phyloP scores from a whole-genome alignment of 2,888 invertebrate species.

The Amiota mariae region DNA sequence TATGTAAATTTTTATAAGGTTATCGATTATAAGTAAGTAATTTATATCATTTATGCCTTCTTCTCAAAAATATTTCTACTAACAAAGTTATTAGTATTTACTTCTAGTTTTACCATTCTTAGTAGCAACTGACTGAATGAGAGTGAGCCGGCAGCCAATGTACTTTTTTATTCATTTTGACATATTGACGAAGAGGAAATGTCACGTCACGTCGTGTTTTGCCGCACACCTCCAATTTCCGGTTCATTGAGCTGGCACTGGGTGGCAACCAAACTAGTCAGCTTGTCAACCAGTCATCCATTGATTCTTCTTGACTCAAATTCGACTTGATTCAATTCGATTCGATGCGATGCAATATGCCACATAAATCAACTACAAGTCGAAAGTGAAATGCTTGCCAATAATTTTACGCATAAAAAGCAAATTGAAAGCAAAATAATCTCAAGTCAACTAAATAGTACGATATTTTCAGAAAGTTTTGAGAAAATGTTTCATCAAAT shows the following conservation, averaged over 20 bases:
- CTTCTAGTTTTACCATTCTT: not conserved
- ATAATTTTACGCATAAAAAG: too few species aligned
- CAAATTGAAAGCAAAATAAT: too few species aligned
- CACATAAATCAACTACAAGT: not conserved
- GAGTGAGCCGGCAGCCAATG: not conserved
- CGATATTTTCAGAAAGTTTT: too few species aligned
- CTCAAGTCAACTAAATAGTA: too few species aligned
- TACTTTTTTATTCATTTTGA: slow-evolving; percentile 61
- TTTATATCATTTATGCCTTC: too few species aligned
- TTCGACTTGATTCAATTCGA: not conserved
- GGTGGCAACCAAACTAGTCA: slow-evolving; percentile 33
- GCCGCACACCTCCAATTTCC: slow-evolving; percentile 74
- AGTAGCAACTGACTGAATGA: slow-evolving; percentile 17
- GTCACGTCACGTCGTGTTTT: slow-evolving; percentile 74
- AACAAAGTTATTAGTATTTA: too few species aligned
- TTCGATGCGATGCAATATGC: not conserved
- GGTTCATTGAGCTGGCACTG: slow-evolving; percentile 59
- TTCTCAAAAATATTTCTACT: too few species aligned
- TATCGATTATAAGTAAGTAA: too few species aligned
- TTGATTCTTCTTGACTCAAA: not conserved
- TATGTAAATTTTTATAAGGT: too few species aligned
- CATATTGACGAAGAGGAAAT: slow-evolving; percentile 74
- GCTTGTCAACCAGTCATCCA: not conserved
- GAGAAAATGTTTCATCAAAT: too few species aligned
- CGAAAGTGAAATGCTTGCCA: too few species aligned